Evolutionary conservation across 2,797 vertebrate species (phyloP), one percentile per base, ranked within the genome.

Genomic region (Pangasius sanitwongsei): DNA sequence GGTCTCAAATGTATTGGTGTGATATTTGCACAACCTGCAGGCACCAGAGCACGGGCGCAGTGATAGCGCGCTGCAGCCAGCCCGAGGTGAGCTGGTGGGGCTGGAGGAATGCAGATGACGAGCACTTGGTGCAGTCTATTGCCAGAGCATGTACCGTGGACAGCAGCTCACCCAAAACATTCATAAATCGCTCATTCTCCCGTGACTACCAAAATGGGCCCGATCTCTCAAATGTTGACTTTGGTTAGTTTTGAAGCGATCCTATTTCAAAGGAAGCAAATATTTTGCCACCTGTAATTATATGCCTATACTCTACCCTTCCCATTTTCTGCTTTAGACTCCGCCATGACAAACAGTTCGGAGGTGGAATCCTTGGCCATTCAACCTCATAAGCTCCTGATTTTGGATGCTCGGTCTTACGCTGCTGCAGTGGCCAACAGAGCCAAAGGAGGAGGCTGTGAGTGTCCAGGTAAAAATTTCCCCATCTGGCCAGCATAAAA

Each of bases 61-160:
- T 99, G 74, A 99, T 99, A 28, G 97, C 98, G 23, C 98, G 98
- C 92, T 99, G 98, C 0, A 97, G 98, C n/a, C 98, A 99, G 92
- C 98, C 98, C 0, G 98, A 99, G 94, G 98, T 99, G 93, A 99
- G 98, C 94, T 99, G 98, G 98, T 99, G 98, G 98, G 98, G 98
- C 89, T 99, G 98, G 98, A 97, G 98, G 86, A 99, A 99, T 0
- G 97, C 98, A 0, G 98, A 99, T 1, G 98, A 99, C 0, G 98
- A 99, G 90, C 98, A 99, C 92, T 95, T 99, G 75, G 98, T 99
- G 50, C 98, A 99, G 92, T 99, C 98, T 5, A 97, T 99, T 25
- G 98, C 98, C 94, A 98, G 97, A 94, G 98, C 98, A 74, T 99
- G 98, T 53, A 97, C 98, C 4, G 97, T 97, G n/a, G 97, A 98